Evolutionary conservation across 1,140 invertebrate genomes (phyloP).

Genomic region (Camponotus vicinus): DNA sequence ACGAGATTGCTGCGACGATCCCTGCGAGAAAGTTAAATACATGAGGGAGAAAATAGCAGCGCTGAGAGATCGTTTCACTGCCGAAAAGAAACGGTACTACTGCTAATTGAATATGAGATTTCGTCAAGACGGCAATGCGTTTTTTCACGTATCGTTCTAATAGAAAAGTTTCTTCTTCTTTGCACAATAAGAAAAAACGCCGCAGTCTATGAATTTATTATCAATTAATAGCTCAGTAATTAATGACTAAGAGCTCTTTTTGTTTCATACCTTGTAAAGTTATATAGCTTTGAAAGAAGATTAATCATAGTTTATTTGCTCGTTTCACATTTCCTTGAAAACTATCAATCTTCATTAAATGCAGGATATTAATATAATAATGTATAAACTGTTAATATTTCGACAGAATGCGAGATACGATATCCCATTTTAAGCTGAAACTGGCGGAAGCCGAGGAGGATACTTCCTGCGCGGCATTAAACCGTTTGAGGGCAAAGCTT

Average conservation of each 20-base stretch:
- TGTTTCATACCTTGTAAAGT: not conserved
- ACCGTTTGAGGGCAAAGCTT: conserved; percentile 80
- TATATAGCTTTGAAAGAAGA: conserved; percentile 31
- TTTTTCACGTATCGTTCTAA: not conserved
- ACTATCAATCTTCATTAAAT: conserved; percentile 43
- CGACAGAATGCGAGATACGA: conserved; percentile 76
- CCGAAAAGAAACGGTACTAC: conserved; percentile 79
- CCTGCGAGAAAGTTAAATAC: conserved; percentile 72
- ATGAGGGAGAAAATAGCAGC: conserved; percentile 75
- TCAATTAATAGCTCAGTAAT: conserved; percentile 13
- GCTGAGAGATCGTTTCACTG: conserved; percentile 69
- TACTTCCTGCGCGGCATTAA: conserved; percentile 78
- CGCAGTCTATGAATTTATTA: not conserved
- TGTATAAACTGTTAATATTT: conserved; percentile 16
- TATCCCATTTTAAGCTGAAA: conserved; percentile 73
- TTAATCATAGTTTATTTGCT: conserved; percentile 41
- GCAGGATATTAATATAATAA: conserved; percentile 46
- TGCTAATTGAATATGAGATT: conserved; percentile 32
- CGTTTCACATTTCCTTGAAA: conserved; percentile 4
- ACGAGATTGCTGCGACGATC: conserved; percentile 74
- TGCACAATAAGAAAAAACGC: not conserved
- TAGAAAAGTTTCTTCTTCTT: not conserved
- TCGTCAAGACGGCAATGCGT: not conserved
- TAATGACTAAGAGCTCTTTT: not conserved
- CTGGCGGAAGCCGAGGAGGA: conserved; percentile 77